phyloP scores from a whole-genome alignment of 2,888 invertebrate genomes.

The Mimas tiliae region DNA sequence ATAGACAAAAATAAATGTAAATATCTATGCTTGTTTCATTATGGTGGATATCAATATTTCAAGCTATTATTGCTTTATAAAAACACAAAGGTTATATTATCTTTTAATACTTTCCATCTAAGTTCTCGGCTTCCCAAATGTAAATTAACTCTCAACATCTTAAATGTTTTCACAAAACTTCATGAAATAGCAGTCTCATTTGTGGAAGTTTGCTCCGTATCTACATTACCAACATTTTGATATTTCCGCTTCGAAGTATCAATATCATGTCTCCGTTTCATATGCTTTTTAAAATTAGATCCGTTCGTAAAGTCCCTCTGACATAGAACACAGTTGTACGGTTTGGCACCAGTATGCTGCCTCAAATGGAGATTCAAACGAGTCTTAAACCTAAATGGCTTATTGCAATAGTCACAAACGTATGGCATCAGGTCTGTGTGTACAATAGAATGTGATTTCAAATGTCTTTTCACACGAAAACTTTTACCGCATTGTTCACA shows the following conservation, averaged over 20 bases:
- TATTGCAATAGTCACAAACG: conserved; percentile 72
- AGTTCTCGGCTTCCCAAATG: background rate
- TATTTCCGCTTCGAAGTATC: conserved; percentile 69
- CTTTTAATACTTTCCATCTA: background rate
- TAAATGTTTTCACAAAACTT: background rate
- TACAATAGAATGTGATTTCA: conserved; percentile 78
- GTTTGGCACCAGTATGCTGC: conserved; percentile 79
- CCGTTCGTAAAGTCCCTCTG: conserved; percentile 78
- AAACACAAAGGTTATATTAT: background rate
- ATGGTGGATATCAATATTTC: too few species aligned
- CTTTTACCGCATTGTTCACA: conserved; percentile 79
- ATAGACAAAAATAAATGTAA: background rate
- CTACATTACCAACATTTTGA: conserved; percentile 41
- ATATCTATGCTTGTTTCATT: too few species aligned
- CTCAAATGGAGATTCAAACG: conserved; percentile 72
- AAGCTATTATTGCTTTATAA: background rate
- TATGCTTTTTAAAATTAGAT: conserved; percentile 78
- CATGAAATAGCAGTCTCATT: conserved; percentile 1
- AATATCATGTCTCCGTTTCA: conserved; percentile 74
- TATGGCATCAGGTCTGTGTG: conserved; percentile 79
- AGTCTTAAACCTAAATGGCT: conserved; percentile 75
- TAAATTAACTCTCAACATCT: conserved; percentile 1
- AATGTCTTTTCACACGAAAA: conserved; percentile 72
- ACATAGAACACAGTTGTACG: conserved; percentile 72
- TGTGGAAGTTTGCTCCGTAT: background rate